Percentiles rank a stretch among this genome's conserved stretches.
phyloP scores from a whole-genome alignment of 1,140 invertebrate species.

The Drosophila cardini region DNA sequence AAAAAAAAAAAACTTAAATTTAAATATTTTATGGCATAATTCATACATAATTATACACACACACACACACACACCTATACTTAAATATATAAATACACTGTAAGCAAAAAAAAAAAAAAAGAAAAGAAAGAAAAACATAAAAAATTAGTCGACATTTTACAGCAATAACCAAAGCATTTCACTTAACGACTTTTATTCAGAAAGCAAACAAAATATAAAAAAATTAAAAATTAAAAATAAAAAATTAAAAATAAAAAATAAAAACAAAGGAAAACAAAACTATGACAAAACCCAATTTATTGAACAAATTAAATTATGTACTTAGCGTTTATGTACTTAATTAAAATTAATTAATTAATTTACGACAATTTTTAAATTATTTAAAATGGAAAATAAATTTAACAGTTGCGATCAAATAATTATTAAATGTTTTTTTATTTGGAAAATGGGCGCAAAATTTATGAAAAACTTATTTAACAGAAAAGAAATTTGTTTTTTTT shows the following conservation, averaged over 20 bases:
- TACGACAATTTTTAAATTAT: constrained; percentile 38
- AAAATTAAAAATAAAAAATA: constrained; percentile 17
- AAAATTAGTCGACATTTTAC: constrained; percentile 75
- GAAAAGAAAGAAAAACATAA: constrained; percentile 42
- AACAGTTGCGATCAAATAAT: constrained; percentile 48
- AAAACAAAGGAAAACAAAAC: constrained; percentile 24
- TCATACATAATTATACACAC: constrained; percentile 18
- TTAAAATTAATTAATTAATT: constrained; percentile 21
- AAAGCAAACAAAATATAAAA: constrained; percentile 19
- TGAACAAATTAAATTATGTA: constrained; percentile 59
- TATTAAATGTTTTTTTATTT: background rate
- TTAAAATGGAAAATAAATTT: constrained; percentile 46
- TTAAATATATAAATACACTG: constrained; percentile 45
- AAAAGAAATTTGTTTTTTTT: too few species aligned
- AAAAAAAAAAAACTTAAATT: constrained; percentile 25
- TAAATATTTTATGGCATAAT: constrained; percentile 23
- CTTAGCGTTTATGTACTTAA: constrained; percentile 57
- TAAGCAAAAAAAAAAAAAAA: constrained; percentile 38
- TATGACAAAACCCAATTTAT: constrained; percentile 27
- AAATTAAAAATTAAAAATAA: constrained; percentile 10
- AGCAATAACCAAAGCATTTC: constrained; percentile 82
- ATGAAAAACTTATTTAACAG: too few species aligned
- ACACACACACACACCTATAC: constrained; percentile 18
- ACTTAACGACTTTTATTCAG: constrained; percentile 41
- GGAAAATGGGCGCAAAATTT: too few species aligned